Base-by-base conservation (phyloP, 1,140 invertebrate species). In the Diabrotica virgifera region DNA sequence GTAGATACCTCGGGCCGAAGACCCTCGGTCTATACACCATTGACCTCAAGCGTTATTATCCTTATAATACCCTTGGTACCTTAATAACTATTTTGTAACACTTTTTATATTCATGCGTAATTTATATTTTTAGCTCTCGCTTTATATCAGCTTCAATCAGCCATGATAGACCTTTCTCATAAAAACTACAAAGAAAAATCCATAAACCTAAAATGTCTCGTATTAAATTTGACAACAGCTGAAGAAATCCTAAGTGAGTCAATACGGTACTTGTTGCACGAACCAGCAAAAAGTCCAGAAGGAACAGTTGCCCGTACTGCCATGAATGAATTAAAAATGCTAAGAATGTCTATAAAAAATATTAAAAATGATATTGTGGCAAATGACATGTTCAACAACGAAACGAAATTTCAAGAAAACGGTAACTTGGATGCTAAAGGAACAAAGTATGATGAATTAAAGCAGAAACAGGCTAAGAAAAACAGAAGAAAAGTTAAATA, bases 111-210 rank as follows among this genome's bases (percentile, higher is more conserved):
- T 24, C 4, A 24, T 24, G 24, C 24, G 1, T 24, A 65, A 52
- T 68, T 62, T 60, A 51, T 83, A 53, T 36, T 70, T 67, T 55
- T 52, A 89, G 89, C 87, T 10, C 86, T 91, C 59, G 85, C 89
- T 10, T 71, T 91, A 35, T 92, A 91, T 63, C 90, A 93, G 77
- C 76, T 92, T 65, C 88, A 90, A 73, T 83, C 85, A 11, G 84
- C 90, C 0, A 79, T 86, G 51, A 82, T 86, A 5, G 84, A 88
- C 59, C 72, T 91, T 38, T 84, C 86, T 0, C 86, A 87, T 69
- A 84, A 82, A 64, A 76, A 83, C 46, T 88, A 86, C 63, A 80
- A 84, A 13, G 75, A 80, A 0, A 80, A 82, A 11, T 82, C 86
- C 75, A 85, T 88, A 46, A 77, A 77, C 3, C 75, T 77, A 11